A percentile compares a stretch with the other conserved stretches of the same genome.
Conservation (phyloP, 2,797 vertebrate species). For the Enteromius afrohamiltoni region DNA sequence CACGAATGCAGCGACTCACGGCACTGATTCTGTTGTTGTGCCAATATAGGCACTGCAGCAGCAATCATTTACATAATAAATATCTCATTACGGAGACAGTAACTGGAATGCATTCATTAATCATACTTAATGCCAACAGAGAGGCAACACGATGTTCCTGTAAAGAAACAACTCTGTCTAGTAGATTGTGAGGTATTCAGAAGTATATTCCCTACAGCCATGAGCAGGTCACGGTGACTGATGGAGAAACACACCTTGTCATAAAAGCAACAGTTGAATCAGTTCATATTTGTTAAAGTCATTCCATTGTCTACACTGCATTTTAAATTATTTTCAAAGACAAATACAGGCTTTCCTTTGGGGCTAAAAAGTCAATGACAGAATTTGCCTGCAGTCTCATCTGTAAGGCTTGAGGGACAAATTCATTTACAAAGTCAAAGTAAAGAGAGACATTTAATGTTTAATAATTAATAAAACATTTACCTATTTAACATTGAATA, state of each 20-base stretch:
- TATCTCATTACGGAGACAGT: constrained; percentile 16
- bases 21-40: constrained; percentile 68
- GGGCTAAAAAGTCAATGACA: not conserved
- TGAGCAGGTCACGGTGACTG: not conserved
- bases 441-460: not conserved
- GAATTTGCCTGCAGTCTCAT: not conserved
- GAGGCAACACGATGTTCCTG: not conserved
- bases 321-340: not conserved
- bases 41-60: constrained; percentile 66
- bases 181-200: not conserved
- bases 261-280: constrained; percentile 22
- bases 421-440: not conserved
- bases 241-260: not conserved
- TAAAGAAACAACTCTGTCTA: not conserved
- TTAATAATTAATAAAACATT: not conserved
- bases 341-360: not conserved
- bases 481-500: not conserved
- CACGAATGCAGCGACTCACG: constrained; percentile 70
- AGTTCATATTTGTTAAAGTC: not conserved
- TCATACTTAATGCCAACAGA: constrained; percentile 48
- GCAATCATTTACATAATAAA: constrained; percentile 33
- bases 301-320: not conserved
- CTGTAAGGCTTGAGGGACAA: not conserved
- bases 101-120: constrained; percentile 67
- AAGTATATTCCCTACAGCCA: not conserved